These are phyloP conservation scores for Helostoma temminkii DNA, from an alignment of 2,797 vertebrate genomes.

Conservation along the genomic window DNA sequence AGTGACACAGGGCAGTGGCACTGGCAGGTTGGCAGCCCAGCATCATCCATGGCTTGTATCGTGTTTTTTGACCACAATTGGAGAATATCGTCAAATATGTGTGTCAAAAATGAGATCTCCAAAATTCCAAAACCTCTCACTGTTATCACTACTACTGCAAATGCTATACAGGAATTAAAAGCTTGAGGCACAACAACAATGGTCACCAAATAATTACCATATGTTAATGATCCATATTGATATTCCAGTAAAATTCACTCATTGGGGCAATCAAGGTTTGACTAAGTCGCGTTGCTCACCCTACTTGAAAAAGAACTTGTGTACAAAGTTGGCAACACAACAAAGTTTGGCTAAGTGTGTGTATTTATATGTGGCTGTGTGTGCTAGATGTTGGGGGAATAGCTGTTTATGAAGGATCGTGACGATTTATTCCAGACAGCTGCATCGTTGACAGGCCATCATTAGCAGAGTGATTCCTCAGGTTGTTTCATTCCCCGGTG, in stretches of 20 bases:
- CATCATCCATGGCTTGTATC: too few relatives aligned
- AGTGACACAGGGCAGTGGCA: too few relatives aligned
- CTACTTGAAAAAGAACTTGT: conserved; percentile 16
- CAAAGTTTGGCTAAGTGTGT: conserved; percentile 51
- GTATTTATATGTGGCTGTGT: conserved; percentile 44
- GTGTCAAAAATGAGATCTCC: not conserved
- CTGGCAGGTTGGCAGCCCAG: too few relatives aligned
- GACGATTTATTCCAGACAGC: conserved; percentile 89
- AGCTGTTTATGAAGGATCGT: conserved; percentile 83
- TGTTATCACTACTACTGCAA: too few relatives aligned
- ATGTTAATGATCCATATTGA: not conserved
- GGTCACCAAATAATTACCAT: not conserved
- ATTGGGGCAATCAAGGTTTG: not conserved
- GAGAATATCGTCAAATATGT: too few relatives aligned
- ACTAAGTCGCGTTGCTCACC: not conserved
- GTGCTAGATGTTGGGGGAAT: conserved; percentile 81
- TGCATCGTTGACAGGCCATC: conserved; percentile 88
- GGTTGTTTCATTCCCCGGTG: conserved; percentile 84
- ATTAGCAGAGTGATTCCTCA: conserved; percentile 87
- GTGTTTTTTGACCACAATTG: too few relatives aligned
- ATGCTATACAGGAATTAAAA: not conserved
- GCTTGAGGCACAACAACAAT: not conserved
- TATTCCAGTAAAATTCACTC: conserved; percentile 3
- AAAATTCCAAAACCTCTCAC: not conserved
- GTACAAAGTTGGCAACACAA: conserved; percentile 56